Percentiles rank a stretch among this genome's conserved stretches.
Evolutionary conservation across 2,113 vertebrate genomes (phyloP).

Genomic region (Strix uralensis): DNA sequence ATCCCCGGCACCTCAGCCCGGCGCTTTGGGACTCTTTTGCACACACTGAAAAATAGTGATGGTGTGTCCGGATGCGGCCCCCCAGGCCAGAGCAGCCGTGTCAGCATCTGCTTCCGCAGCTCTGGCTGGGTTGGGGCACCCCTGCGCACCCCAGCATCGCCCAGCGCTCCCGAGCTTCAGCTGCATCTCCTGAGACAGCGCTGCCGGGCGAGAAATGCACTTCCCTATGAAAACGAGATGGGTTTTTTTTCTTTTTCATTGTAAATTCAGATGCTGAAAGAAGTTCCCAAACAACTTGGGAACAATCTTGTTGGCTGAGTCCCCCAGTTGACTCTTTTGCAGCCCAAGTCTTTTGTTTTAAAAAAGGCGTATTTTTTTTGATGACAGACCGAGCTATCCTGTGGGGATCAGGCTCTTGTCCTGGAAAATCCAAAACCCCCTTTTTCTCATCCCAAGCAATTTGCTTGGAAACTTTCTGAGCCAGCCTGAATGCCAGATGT

Average conservation of each 20-base stretch:
- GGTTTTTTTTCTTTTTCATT: background rate
- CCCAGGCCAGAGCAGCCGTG: background rate
- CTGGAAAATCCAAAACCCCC: background rate
- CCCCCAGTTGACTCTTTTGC: background rate
- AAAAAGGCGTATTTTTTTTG: background rate
- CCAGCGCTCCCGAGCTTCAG: background rate
- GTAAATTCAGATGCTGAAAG: background rate
- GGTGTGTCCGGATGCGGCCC: accelerated
- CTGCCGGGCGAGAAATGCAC: background rate
- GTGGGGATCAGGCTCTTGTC: background rate
- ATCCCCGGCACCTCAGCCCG: background rate
- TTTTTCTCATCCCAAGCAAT: background rate
- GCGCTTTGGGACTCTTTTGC: background rate
- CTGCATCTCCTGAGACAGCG: background rate
- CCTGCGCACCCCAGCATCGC: background rate
- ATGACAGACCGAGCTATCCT: background rate
- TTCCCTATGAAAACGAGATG: background rate
- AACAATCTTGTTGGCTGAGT: background rate
- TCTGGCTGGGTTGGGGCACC: background rate
- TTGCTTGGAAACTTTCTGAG: background rate
- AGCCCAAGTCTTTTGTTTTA: background rate
- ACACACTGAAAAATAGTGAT: accelerated
- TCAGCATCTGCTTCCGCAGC: background rate
- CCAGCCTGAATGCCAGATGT: background rate
- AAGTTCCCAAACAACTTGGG: background rate